phyloP scores from a whole-genome alignment of 2,888 invertebrate genomes.

The Rhamphomyia laevipes region DNA sequence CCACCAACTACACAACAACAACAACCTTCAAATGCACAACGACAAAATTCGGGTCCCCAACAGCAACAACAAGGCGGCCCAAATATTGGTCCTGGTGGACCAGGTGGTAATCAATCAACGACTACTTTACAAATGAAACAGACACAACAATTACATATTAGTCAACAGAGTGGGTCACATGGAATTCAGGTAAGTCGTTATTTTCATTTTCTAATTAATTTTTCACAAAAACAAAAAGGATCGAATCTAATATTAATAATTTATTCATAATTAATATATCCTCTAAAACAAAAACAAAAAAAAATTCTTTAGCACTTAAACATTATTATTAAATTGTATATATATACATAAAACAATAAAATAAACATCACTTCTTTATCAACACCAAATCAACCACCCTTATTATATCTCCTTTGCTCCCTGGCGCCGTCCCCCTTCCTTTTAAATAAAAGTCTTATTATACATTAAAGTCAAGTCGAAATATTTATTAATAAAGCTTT shows the following conservation, averaged over 20 bases:
- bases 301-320: too few relatives aligned
- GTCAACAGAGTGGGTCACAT: constrained; percentile 64
- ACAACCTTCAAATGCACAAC: constrained; percentile 14
- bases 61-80: constrained; percentile 14
- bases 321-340: too few relatives aligned
- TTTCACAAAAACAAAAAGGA: neutral
- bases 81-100: constrained; percentile 16
- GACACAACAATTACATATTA: constrained; percentile 77
- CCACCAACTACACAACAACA: constrained; percentile 16
- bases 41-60: constrained; percentile 6
- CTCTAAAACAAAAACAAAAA: too few relatives aligned
- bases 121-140: constrained; percentile 72
- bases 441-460: too few relatives aligned
- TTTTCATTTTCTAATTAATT: neutral
- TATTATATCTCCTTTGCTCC: too few relatives aligned
- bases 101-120: constrained; percentile 29
- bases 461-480: too few relatives aligned
- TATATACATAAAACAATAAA: too few relatives aligned
- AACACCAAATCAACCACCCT: too few relatives aligned
- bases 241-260: too few relatives aligned
- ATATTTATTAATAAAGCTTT: constrained; percentile 22
- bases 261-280: too few relatives aligned
- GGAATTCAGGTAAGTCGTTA: constrained; percentile 61
- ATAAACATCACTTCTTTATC: too few relatives aligned
- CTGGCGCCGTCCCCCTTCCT: too few relatives aligned